Evolutionary conservation across 2,113 vertebrate genomes (phyloP), one percentile per base, ranked within the genome.

Genomic region (Tor tambroides): DNA sequence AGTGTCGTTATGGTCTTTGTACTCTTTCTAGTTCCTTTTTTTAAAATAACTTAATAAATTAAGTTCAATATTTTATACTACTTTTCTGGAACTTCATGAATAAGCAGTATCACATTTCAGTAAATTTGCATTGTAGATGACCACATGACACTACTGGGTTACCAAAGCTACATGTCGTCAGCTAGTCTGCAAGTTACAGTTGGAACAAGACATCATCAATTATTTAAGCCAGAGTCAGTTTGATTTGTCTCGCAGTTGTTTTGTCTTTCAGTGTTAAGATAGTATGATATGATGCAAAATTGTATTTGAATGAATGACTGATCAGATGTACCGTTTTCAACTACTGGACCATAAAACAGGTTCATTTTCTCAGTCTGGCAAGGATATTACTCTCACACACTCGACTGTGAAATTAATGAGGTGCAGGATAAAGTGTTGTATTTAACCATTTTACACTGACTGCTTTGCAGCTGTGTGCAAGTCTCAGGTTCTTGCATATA

Each of bases 201-300:
- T 76, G 75, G 49, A 90, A 46, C 87, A 82, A 87, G 79, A 49
- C 1, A 43, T 23, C 46, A 84, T 94, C 82, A 92, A 93, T 91
- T 87, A 93, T 93, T 93, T 23, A 94, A 87, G 87, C 9, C 35
- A 77, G 54, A 84, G 59, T 82, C 56, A 46, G 46, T 85, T 89
- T 81, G n/a, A 61, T 59, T 86, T 86, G 49, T 71, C 71, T 43
- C 21, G n/a, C 65, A 32, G 17, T 6, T n/a, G 35, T 10, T 74
- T 49, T 49, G 46, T 49, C 46, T 6, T 9, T 19, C 51, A 19
- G 67, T 71, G 4, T 32, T 41, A 76, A 41, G 19, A 38, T 17
- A 56, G 2, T 56, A 43, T 74, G 32, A 74, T 30, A 30, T 30
- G 46, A 77, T n/a, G 6, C 41, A 30, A 28, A 19, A 77, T 8